Evolutionary conservation across 1,140 invertebrate genomes (phyloP).

Genomic region (Conus ventricosus): DNA sequence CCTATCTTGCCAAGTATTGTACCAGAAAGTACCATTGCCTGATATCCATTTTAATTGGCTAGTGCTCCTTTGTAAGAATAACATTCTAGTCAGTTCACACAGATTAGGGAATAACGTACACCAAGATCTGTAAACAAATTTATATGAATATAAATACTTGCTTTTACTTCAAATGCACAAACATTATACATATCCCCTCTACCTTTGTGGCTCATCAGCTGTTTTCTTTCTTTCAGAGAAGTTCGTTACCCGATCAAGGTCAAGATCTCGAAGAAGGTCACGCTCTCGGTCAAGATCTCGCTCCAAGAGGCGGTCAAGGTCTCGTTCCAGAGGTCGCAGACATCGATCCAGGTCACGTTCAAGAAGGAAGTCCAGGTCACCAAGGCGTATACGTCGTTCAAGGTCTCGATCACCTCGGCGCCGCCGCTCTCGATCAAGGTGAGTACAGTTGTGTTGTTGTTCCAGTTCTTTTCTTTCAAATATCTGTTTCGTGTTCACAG

Average conservation of each 20-base stretch:
- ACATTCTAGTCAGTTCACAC: too few species aligned
- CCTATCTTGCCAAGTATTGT: too few species aligned
- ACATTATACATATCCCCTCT: too few species aligned
- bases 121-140: too few species aligned
- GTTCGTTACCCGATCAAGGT: slow-evolving; percentile 40
- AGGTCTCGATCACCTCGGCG: slow-evolving; percentile 39
- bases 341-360: slow-evolving; percentile 53
- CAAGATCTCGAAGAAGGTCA: slow-evolving; percentile 55
- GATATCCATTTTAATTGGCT: too few species aligned
- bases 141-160: too few species aligned
- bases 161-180: too few species aligned
- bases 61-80: too few species aligned
- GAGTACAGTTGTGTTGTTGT: not conserved
- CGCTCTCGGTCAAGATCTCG: slow-evolving; percentile 57
- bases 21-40: too few species aligned
- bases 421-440: slow-evolving; percentile 29
- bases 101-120: too few species aligned
- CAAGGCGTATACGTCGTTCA: slow-evolving; percentile 39
- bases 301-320: slow-evolving; percentile 56
- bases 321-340: slow-evolving; percentile 50
- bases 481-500: too few species aligned
- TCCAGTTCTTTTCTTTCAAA: not conserved
- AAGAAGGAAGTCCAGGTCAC: slow-evolving; percentile 42
- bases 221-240: slow-evolving; percentile 36
- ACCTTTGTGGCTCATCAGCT: too few species aligned